A percentile compares a stretch with the other conserved stretches of the same genome.
These are phyloP conservation scores for Uloborus diversus DNA, from an alignment of 1,140 invertebrate genomes.

Conservation along the genomic window DNA sequence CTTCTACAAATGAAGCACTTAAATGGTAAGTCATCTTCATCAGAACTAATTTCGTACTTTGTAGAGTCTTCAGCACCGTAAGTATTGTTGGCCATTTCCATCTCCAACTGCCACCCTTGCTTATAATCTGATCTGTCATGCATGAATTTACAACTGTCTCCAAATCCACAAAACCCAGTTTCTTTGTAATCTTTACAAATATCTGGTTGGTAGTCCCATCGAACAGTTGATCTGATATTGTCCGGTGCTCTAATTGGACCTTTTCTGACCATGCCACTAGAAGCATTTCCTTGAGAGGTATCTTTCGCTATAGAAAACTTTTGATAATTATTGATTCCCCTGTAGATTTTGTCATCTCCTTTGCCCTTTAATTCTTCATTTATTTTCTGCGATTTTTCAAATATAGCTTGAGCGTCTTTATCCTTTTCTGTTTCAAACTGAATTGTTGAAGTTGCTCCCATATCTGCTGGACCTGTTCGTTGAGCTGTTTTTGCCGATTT, in stretches of 20 bases:
- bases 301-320: constrained; percentile 96
- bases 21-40: constrained; percentile 88
- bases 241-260: constrained; percentile 58
- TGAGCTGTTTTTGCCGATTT: constrained; percentile 74
- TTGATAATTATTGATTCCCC: constrained; percentile 94
- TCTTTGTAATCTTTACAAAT: constrained; percentile 99
- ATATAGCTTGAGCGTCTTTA: constrained; percentile 93
- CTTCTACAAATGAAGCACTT: constrained; percentile 93
- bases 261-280: constrained; percentile 79
- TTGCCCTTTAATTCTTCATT: constrained; percentile 87
- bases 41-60: constrained; percentile 80
- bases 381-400: constrained; percentile 88
- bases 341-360: constrained; percentile 94
- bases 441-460: constrained; percentile 83
- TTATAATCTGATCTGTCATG: constrained; percentile 99
- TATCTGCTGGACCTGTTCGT: constrained; percentile 79
- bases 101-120: constrained; percentile 97
- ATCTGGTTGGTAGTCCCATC: constrained; percentile 99
- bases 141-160: constrained; percentile 96
- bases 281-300: constrained; percentile 90
- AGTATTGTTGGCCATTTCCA: constrained; percentile 73
- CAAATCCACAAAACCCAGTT: constrained; percentile 99
- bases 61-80: constrained; percentile 74
- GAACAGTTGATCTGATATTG: constrained; percentile 72
- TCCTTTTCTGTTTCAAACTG: constrained; percentile 94